These are phyloP conservation scores for Verasper variegatus DNA, from an alignment of 2,113 vertebrate species.

Conservation along the genomic window DNA sequence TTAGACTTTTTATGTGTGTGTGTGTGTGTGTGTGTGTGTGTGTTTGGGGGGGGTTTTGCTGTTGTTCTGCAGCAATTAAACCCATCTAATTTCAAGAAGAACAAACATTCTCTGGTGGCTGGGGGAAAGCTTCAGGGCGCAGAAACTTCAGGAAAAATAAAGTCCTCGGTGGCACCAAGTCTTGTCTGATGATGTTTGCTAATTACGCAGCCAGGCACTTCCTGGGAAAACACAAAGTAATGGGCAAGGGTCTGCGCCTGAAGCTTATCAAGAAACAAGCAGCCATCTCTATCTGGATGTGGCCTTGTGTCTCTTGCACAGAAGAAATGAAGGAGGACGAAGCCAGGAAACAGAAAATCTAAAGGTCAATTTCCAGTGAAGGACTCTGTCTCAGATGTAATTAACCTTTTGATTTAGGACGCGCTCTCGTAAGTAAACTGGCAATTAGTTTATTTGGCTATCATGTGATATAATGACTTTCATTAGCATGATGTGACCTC, in stretches of 20 bases:
- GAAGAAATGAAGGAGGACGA: constrained; percentile 41
- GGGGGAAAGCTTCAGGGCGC: constrained; percentile 94
- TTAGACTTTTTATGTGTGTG: constrained; percentile 81
- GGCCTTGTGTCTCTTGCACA: constrained; percentile 77
- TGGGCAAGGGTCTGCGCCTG: constrained; percentile 92
- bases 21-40: constrained; percentile 12
- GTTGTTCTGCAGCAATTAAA: constrained; percentile 99
- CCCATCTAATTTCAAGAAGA: constrained; percentile 98
- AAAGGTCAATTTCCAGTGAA: constrained; percentile 84
- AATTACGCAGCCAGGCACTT: constrained; percentile 96
- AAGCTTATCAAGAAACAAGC: constrained; percentile 92
- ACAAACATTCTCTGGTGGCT: constrained; percentile 96
- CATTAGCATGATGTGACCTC: constrained; percentile 82
- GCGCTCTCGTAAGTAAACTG: constrained; percentile 74
- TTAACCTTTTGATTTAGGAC: constrained; percentile 85
- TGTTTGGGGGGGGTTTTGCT: constrained; percentile 74
- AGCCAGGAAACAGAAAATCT: constrained; percentile 62
- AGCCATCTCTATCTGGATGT: constrained; percentile 88
- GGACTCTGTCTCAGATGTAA: constrained; percentile 82
- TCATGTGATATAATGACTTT: constrained; percentile 84
- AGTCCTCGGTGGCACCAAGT: constrained; percentile 87
- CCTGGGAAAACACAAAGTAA: constrained; percentile 86
- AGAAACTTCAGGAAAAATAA: constrained; percentile 86
- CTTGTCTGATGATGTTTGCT: constrained; percentile 97
- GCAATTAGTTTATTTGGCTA: constrained; percentile 84